phyloP scores from a whole-genome alignment of 2,797 vertebrate species.

The Propithecus deckenii region DNA sequence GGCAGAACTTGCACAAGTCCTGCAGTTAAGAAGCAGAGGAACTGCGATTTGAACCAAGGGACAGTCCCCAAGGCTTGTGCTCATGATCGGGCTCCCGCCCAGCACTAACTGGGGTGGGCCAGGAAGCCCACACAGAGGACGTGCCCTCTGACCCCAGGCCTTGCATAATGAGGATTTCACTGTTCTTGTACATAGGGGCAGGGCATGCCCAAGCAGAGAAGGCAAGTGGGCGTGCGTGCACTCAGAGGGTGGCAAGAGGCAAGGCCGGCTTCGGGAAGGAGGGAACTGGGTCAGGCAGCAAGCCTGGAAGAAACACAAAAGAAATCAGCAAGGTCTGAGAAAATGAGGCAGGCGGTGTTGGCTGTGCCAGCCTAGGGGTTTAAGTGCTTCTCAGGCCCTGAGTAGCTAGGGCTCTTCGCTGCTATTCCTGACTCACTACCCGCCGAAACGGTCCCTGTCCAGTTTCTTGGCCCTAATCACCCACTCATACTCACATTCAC shows the following conservation, averaged over 20 bases:
- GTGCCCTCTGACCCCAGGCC: not conserved
- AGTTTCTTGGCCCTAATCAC: not conserved
- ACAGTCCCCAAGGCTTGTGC: not conserved
- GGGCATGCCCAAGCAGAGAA: not conserved
- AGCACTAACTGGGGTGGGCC: not conserved
- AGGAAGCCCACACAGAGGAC: not conserved
- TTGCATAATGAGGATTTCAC: not conserved
- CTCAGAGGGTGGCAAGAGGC: not conserved
- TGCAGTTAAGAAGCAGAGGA: not conserved
- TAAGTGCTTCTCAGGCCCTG: not conserved
- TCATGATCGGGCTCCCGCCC: not conserved
- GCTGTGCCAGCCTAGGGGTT: not conserved
- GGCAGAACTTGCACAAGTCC: not conserved
- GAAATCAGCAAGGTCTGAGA: not conserved
- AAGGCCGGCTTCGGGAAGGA: not conserved
- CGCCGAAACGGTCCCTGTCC: not conserved
- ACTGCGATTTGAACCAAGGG: not conserved
- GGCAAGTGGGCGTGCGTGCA: not conserved
- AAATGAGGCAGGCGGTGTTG: not conserved
- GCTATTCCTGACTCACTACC: not conserved
- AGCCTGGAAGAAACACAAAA: not conserved
- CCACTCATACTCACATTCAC: not conserved
- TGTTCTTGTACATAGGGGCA: not conserved
- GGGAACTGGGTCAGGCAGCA: slow-evolving; percentile 50
- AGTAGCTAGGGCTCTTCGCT: not conserved